These are phyloP conservation scores for Serranus cabrilla DNA, from an alignment of 2,797 vertebrate genomes.

Conservation along the genomic window DNA sequence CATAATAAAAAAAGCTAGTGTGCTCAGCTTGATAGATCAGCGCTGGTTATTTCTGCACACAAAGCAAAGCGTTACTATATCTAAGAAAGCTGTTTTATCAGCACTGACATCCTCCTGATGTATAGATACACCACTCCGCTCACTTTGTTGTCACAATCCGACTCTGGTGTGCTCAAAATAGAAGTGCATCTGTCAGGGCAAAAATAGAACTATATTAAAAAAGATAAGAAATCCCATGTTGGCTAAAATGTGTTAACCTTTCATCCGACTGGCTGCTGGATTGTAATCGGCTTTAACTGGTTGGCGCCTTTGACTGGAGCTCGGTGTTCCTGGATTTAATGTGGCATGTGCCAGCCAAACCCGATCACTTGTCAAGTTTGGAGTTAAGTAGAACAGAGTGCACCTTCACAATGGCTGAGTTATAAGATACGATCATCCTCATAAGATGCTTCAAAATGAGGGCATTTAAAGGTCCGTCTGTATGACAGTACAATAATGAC, in stretches of 20 bases:
- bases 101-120: constrained; percentile 7
- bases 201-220: constrained; percentile 17
- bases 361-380: background rate
- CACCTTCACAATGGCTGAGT: background rate
- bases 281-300: constrained; percentile 53
- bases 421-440: constrained; percentile 10
- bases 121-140: background rate
- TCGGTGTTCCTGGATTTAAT: constrained; percentile 23
- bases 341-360: constrained; percentile 10
- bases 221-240: constrained; percentile 12
- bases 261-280: constrained; percentile 47
- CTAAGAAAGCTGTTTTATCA: background rate
- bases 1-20: constrained; percentile 18
- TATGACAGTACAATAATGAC: background rate
- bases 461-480: background rate
- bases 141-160: constrained; percentile 2
- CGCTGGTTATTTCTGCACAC: constrained; percentile 27
- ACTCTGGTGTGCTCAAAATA: constrained; percentile 28
- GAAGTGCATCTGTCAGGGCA: constrained; percentile 1
- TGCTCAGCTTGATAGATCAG: constrained; percentile 22
- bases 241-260: constrained; percentile 23
- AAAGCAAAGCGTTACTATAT: constrained; percentile 1
- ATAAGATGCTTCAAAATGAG: constrained; percentile 3
- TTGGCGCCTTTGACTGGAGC: constrained; percentile 20
- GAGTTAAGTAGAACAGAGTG: constrained; percentile 1